phyloP scores from a whole-genome alignment of 1,140 invertebrate genomes.

The Aphelenchoides fujianensis region DNA sequence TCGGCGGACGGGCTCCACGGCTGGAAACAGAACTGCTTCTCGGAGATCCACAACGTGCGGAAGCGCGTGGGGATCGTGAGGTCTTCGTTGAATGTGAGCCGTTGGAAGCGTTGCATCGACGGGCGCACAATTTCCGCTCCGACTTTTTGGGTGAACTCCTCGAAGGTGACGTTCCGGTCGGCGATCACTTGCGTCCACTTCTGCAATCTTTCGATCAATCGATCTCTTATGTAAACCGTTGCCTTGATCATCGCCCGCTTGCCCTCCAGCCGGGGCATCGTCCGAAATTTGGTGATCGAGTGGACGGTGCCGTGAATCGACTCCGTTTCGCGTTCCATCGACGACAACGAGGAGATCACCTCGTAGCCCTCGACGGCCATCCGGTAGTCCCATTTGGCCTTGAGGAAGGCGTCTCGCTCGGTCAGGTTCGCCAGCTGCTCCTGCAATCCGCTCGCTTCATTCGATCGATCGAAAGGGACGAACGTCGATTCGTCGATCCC shows the following conservation, averaged over 20 bases:
- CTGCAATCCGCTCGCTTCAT: conserved; percentile 21
- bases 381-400: conserved; percentile 36
- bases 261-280: conserved; percentile 20
- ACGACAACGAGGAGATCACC: conserved; percentile 37
- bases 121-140: conserved; percentile 42
- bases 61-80: conserved; percentile 52
- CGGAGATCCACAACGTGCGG: conserved; percentile 57
- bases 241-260: conserved; percentile 51
- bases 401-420: conserved; percentile 31
- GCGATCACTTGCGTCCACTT: conserved; percentile 49
- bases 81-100: conserved; percentile 57
- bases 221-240: too few relatives aligned
- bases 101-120: conserved; percentile 58
- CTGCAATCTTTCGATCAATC: too few relatives aligned
- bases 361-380: conserved; percentile 49
- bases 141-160: conserved; percentile 60
- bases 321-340: conserved; percentile 51
- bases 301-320: conserved; percentile 28
- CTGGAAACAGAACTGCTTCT: conserved; percentile 61
- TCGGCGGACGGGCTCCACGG: conserved; percentile 35
- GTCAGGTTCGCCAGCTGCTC: conserved; percentile 40
- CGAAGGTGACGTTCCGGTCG: conserved; percentile 51
- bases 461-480: not conserved
- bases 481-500: conserved; percentile 34
- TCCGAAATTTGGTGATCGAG: conserved; percentile 38